Evolutionary conservation across 1,140 invertebrate genomes (phyloP).

Genomic region (Gyrodactylus salaris): DNA sequence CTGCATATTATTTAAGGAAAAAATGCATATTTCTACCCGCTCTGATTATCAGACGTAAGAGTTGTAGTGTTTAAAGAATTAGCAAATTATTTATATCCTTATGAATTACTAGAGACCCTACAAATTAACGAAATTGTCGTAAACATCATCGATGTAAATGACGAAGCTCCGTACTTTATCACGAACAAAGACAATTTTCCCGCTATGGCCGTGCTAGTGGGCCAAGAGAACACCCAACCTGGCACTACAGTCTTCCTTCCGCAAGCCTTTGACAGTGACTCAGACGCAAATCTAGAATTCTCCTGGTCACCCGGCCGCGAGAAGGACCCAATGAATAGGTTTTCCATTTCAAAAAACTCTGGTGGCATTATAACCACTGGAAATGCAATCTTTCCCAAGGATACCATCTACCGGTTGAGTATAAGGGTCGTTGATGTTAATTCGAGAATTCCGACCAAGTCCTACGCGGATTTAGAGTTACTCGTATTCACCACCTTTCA

Average conservation of each 20-base stretch:
- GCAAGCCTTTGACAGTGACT: neutral
- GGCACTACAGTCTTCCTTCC: neutral
- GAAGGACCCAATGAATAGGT: neutral
- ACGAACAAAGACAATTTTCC: neutral
- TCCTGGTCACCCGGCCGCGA: neutral
- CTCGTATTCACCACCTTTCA: neutral
- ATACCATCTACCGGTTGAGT: neutral
- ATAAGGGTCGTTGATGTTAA: neutral
- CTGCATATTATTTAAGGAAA: too few species aligned
- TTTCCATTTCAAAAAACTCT: neutral
- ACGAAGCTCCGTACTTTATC: neutral
- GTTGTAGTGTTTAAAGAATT: too few species aligned
- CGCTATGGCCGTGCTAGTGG: neutral
- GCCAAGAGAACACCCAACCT: neutral
- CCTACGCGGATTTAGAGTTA: neutral
- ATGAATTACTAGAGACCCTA: neutral
- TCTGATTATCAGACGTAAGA: too few species aligned
- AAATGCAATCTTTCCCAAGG: neutral
- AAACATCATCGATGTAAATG: neutral
- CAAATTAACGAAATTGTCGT: neutral
- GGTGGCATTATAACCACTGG: neutral
- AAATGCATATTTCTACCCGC: too few species aligned
- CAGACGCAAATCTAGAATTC: neutral
- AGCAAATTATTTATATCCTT: too few species aligned
- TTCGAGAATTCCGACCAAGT: neutral